Percentiles rank a stretch among this genome's conserved stretches.
Conservation (phyloP, 37 sponge, comb jelly and placozoan species). For the Petrosia ficiformis region DNA sequence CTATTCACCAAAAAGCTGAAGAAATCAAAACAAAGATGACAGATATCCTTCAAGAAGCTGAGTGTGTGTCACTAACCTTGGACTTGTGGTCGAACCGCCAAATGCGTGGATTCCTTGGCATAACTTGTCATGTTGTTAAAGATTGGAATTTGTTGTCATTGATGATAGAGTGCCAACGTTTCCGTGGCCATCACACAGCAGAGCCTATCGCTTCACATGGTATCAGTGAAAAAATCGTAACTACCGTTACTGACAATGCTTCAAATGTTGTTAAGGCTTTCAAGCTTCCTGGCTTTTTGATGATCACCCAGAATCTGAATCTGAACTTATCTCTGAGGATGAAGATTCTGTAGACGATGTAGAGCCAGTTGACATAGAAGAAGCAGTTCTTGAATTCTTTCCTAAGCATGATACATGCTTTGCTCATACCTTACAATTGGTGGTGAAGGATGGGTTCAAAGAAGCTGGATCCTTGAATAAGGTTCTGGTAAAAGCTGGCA, state of each 20-base stretch:
- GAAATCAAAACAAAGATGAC: conserved; percentile 1
- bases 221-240: neutral
- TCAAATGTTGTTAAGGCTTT: conserved; percentile 2
- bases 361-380: neutral
- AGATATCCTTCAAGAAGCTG: conserved; percentile 7
- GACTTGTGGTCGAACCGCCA: conserved; percentile 40
- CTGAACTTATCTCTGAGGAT: neutral
- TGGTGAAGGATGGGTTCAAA: conserved; percentile 38
- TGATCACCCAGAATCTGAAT: neutral
- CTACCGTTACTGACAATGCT: conserved; percentile 1
- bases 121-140: conserved; percentile 24
- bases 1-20: conserved; percentile 16
- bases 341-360: neutral
- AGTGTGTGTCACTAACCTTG: conserved; percentile 13
- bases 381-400: neutral
- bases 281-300: conserved; percentile 2
- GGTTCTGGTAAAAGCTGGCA: conserved; percentile 25
- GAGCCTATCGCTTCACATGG: neutral
- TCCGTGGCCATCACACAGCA: conserved; percentile 20
- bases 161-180: conserved; percentile 19
- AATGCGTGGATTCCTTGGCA: conserved; percentile 26
- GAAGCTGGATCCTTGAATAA: conserved; percentile 19
- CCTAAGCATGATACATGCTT: conserved; percentile 22
- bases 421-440: conserved; percentile 35
- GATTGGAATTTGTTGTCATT: conserved; percentile 18